Conservation (phyloP, 2,797 vertebrate genomes). For the Loris lydekkerianus region DNA sequence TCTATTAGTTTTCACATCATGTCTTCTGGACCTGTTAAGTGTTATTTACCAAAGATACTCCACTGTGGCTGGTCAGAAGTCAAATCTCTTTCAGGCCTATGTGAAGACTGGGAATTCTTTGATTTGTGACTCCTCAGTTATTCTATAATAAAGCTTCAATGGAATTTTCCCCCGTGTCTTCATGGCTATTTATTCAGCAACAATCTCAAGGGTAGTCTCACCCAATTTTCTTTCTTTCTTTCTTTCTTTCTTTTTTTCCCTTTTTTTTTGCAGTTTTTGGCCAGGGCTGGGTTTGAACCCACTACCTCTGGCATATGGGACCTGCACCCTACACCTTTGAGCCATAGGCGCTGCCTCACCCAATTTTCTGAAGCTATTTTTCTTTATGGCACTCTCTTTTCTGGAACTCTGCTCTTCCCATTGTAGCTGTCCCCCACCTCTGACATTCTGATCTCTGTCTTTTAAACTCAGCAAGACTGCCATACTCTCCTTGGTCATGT, state of each 20-base stretch:
- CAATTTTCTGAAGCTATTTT: background rate
- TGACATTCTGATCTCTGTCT: background rate
- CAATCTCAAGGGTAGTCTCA: background rate
- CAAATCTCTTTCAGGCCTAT: conserved; percentile 1
- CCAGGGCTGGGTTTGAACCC: too few species aligned
- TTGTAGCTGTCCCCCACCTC: background rate
- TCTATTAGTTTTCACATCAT: conserved; percentile 10
- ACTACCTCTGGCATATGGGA: too few species aligned
- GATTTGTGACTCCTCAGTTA: background rate
- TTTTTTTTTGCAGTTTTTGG: too few species aligned
- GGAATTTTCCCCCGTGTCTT: background rate
- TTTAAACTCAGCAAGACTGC: background rate
- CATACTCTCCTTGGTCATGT: background rate
- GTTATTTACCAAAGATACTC: conserved; percentile 5
- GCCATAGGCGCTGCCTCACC: too few species aligned
- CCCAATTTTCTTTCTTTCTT: background rate
- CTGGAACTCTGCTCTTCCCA: background rate
- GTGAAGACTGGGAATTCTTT: background rate
- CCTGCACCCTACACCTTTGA: too few species aligned
- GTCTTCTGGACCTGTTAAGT: conserved; percentile 16
- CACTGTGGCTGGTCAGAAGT: background rate
- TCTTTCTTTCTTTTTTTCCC: too few species aligned
- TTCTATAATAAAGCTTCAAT: background rate
- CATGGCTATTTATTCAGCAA: background rate
- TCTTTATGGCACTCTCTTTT: background rate